These are phyloP conservation scores for Hippotragus niger DNA, from an alignment of 2,113 vertebrate species.

Conservation along the genomic window DNA sequence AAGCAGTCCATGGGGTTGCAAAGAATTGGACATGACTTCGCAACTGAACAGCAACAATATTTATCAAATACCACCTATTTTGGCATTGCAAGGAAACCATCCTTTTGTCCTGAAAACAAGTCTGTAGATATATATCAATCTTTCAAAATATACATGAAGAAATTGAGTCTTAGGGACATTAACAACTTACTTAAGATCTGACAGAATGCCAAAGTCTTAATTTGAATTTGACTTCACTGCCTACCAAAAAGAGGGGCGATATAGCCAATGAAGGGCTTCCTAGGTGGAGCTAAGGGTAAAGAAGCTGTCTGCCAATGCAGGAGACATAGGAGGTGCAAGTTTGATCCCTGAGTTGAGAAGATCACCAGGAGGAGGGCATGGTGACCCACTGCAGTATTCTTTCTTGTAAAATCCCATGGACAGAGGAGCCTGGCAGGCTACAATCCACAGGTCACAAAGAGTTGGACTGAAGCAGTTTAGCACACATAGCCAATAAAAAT, in stretches of 20 bases:
- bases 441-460: neutral
- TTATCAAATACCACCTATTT: neutral
- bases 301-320: neutral
- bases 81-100: neutral
- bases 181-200: neutral
- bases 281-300: neutral
- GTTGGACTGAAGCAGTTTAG: neutral
- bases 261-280: neutral
- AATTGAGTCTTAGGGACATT: neutral
- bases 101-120: conserved; percentile 18
- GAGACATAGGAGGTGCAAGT: neutral
- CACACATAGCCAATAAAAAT: neutral
- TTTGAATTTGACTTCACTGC: neutral
- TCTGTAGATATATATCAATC: neutral
- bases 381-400: neutral
- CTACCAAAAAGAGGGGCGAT: neutral
- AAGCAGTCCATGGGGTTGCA: neutral
- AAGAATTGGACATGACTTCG: neutral
- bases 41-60: neutral
- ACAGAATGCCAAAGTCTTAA: neutral
- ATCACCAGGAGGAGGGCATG: neutral
- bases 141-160: neutral
- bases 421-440: neutral
- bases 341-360: neutral
- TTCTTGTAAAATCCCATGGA: neutral